Conservation (phyloP, 1,140 invertebrate species). For the Lepidurus couesii region DNA sequence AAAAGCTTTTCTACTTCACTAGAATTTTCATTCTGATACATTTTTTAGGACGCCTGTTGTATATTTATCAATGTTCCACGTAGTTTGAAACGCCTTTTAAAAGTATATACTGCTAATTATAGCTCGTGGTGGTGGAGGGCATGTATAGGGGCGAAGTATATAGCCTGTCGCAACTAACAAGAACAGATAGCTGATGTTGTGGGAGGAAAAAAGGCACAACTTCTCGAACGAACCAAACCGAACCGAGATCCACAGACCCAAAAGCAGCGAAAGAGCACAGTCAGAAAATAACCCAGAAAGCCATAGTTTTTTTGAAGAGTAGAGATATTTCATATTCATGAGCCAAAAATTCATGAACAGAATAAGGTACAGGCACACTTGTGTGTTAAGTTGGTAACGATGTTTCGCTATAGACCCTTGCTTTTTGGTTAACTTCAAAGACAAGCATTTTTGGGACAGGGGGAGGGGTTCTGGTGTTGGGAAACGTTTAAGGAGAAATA, state of each 20-base stretch:
- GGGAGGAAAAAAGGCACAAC: too few species aligned
- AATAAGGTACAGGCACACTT: neutral
- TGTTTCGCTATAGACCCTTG: neutral
- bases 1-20: neutral
- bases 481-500: slow-evolving; percentile 25
- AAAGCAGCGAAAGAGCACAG: too few species aligned
- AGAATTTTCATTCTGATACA: neutral
- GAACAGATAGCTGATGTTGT: too few species aligned
- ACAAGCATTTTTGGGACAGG: slow-evolving; percentile 24
- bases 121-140: neutral
- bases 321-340: slow-evolving; percentile 18
- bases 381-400: neutral
- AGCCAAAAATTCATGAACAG: slow-evolving; percentile 12
- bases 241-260: too few species aligned
- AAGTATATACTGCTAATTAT: slow-evolving; percentile 2
- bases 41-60: neutral
- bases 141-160: neutral
- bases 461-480: slow-evolving; percentile 31
- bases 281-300: neutral
- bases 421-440: neutral
- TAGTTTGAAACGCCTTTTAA: neutral
- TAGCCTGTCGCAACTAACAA: neutral
- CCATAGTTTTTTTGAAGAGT: neutral
- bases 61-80: neutral
- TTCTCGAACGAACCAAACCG: too few species aligned